Percentiles rank a stretch among this genome's conserved stretches.
These are phyloP conservation scores for Gastracanthus pulcherrimus DNA, from an alignment of 2,888 invertebrate genomes.

Conservation along the genomic window DNA sequence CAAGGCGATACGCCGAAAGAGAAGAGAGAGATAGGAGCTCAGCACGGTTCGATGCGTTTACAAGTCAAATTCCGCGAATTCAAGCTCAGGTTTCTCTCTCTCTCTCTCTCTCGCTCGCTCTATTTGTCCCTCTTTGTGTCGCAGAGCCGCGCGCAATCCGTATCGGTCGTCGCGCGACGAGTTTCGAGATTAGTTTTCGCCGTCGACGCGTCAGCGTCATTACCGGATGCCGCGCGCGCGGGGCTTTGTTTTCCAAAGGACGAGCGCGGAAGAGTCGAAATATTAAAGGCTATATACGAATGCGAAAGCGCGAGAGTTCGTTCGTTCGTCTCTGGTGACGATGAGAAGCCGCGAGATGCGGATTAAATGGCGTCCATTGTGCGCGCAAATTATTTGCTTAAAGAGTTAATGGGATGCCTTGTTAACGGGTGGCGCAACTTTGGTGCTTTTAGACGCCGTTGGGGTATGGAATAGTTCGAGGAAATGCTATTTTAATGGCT, in stretches of 20 bases:
- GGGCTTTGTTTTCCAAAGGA: neutral
- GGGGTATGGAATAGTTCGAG: too few relatives aligned
- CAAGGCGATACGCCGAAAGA: neutral
- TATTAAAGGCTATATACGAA: neutral
- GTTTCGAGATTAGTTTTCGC: conserved; percentile 34
- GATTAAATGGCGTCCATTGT: neutral
- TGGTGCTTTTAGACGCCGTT: too few relatives aligned
- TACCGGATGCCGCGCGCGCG: neutral
- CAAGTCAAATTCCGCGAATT: neutral
- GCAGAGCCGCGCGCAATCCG: neutral
- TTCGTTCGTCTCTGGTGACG: too few relatives aligned
- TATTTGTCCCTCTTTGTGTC: neutral
- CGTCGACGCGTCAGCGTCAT: neutral
- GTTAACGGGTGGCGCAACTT: too few relatives aligned
- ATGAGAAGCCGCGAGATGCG: neutral
- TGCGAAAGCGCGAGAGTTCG: neutral
- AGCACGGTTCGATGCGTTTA: conserved; percentile 12
- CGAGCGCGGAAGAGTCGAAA: neutral
- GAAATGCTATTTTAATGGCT: too few relatives aligned
- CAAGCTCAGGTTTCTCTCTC: too few relatives aligned
- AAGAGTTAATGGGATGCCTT: too few relatives aligned
- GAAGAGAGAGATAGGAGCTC: neutral
- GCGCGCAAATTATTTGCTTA: neutral
- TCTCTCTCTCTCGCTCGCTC: neutral
- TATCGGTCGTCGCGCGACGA: neutral